phyloP scores from a whole-genome alignment of 2,888 invertebrate genomes.

The Hemistola chrysoprasaria region DNA sequence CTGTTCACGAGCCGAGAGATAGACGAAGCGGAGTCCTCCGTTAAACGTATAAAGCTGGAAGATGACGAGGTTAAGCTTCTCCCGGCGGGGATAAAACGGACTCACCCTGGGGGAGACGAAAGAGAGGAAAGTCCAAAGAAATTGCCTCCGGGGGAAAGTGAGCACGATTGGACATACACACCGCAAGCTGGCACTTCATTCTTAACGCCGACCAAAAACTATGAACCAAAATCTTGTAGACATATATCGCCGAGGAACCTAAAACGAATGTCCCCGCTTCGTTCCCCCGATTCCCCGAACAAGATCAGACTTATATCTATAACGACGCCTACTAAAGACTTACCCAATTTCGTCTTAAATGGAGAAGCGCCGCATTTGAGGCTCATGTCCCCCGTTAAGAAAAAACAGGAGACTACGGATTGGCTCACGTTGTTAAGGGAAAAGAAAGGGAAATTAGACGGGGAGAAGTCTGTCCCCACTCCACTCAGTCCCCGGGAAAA shows the following conservation, averaged over 20 bases:
- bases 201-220: conserved; percentile 62
- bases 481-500: conserved; percentile 56
- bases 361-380: conserved; percentile 90
- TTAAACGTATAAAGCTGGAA: conserved; percentile 49
- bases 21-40: conserved; percentile 40
- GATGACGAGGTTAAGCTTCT: no score
- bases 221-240: conserved; percentile 46
- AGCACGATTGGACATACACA: no score
- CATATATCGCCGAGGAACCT: conserved; percentile 50
- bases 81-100: no score
- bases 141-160: no score
- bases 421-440: conserved; percentile 83
- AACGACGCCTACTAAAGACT: conserved; percentile 84
- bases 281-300: conserved; percentile 45
- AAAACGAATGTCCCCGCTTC: conserved; percentile 39
- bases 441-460: conserved; percentile 32
- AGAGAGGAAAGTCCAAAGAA: no score
- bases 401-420: conserved; percentile 84
- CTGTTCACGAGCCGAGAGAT: conserved; percentile 51
- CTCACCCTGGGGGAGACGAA: no score
- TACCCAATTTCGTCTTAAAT: conserved; percentile 89
- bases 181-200: conserved; percentile 44
- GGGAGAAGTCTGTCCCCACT: conserved; percentile 15
- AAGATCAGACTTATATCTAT: conserved; percentile 48
- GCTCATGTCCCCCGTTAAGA: conserved; percentile 86